Base-by-base conservation (phyloP, 2,113 vertebrate genomes). In the Brachyhypopomus gauderio region DNA sequence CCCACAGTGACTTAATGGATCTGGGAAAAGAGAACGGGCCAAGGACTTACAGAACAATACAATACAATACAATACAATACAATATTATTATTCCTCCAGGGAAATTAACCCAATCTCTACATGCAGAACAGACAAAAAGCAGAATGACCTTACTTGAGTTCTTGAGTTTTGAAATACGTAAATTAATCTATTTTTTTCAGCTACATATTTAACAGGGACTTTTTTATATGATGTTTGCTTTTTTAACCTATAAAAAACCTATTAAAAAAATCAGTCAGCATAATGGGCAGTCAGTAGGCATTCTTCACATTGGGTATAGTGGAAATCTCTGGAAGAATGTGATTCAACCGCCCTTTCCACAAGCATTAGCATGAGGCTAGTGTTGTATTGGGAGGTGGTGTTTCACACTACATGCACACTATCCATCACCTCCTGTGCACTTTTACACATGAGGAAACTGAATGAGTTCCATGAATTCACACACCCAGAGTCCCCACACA, bases 11-110 rank as follows among this genome's bases (percentile, higher is more conserved):
- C 74, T 85, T 73, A 69, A 41, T 34, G 72, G 27, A 55, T 34
- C 78, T 27, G 0, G 56, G 74, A n/a, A 84, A 72, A 69, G 25
- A 48, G 14, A 81, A 72, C 1, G 3, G 52, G 36, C 30, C 60
- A 78, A 38, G 25, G n/a, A 64, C 58, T 52, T 20, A 38, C 8
- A 30, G 67, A 23, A 55, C 62, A 73, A 80, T 16, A 52, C 45
- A 62, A 20, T 1, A 76, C 25, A 72, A 34, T n/a, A n/a, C n/a
- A n/a, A n/a, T 63, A 59, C n/a, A 70, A 75, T 38, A 30, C 34
- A 70, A 60, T 45, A 80, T 72, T 60, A 34, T 59, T 78, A 78
- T 80, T 72, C 22, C 69, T 63, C 23, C 14, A 72, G 69, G 78
- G 70, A 80, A 58, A 79, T 78, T 52, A 59, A 36, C 34, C 27